phyloP scores from a whole-genome alignment of 2,113 vertebrate genomes.

The Dromaius novaehollandiae region DNA sequence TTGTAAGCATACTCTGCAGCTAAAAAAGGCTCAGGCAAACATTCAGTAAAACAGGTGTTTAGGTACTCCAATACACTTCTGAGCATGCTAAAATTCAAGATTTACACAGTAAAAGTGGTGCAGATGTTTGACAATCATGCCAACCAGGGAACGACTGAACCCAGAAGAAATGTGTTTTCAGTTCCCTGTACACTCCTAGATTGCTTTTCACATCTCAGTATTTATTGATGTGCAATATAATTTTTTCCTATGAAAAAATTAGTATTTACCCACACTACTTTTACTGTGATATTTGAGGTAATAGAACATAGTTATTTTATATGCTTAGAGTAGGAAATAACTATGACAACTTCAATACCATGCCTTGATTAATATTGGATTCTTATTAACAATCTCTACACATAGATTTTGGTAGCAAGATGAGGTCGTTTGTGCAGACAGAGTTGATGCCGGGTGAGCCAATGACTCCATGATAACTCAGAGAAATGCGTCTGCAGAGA shows the following conservation, averaged over 20 bases:
- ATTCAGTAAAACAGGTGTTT: not conserved
- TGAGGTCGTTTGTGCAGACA: slow-evolving; percentile 28
- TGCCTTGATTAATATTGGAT: slow-evolving; percentile 62
- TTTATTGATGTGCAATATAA: not conserved
- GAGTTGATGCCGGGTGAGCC: not conserved
- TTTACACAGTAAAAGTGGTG: not conserved
- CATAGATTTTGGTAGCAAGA: slow-evolving; percentile 35
- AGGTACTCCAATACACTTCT: not conserved
- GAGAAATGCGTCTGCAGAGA: not conserved
- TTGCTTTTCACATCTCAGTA: not conserved
- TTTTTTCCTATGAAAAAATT: slow-evolving; percentile 4
- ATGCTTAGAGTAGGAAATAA: slow-evolving; percentile 34
- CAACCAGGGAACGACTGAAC: not conserved
- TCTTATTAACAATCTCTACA: slow-evolving; percentile 47
- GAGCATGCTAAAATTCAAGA: not conserved
- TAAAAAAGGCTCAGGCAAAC: not conserved
- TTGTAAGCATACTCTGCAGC: not conserved
- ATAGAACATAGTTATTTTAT: not conserved
- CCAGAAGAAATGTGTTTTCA: not conserved
- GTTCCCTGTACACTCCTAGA: not conserved
- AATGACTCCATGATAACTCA: not conserved
- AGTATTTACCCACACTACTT: not conserved
- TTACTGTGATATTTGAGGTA: not conserved
- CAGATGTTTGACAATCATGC: not conserved
- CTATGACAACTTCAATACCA: slow-evolving; percentile 45